Evolutionary conservation across 2,113 vertebrate species (phyloP), one percentile per base, ranked within the genome.

Genomic region (Embiotoca jacksoni): DNA sequence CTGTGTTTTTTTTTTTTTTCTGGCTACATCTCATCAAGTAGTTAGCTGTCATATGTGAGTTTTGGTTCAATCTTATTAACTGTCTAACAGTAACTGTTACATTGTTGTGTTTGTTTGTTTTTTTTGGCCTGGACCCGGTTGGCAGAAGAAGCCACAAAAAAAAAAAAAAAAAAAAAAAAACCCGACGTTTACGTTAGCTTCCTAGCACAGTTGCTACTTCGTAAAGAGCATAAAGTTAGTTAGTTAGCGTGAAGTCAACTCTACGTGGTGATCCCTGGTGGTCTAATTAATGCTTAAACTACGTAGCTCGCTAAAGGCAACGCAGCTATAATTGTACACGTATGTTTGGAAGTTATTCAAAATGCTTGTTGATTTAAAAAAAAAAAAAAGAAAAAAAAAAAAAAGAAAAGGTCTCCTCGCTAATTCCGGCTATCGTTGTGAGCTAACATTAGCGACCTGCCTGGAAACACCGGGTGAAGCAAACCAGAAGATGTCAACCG

Each of bases 401-500:
- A n/a, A 9, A 23, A 23, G 1, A 23, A 23, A 23, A 23, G 23
- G 23, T 50, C 4, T 35, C 23, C 10, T 55, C 55, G 46, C 30
- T 57, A 54, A 78, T 72, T 66, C 53, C 52, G 67, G 10, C 70
- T 30, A 10, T n/a, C 39, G 5, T 62, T 52, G 72, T 64, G 36
- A 41, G 78, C 63, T 88, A 85, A 69, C 70, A 41, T 69, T 82
- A 68, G 78, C 74, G 64, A 31, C 69, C 56, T 70, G 50, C 6
- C 37, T 61, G 69, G 56, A 83, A 71, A 66, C 66, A 66, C 37
- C n/a, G 69, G 67, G 75, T 81, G 53, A 23, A 87, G 87, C 59
- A 68, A 80, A 85, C 10, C 46, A 65, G 66, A 79, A 75, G 44
- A 68, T 83, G 79, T 60, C 62, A 77, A 32, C 6, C 54, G 23